Conservation (phyloP, 64 coral and sea anemone species). For the Porites lutea region DNA sequence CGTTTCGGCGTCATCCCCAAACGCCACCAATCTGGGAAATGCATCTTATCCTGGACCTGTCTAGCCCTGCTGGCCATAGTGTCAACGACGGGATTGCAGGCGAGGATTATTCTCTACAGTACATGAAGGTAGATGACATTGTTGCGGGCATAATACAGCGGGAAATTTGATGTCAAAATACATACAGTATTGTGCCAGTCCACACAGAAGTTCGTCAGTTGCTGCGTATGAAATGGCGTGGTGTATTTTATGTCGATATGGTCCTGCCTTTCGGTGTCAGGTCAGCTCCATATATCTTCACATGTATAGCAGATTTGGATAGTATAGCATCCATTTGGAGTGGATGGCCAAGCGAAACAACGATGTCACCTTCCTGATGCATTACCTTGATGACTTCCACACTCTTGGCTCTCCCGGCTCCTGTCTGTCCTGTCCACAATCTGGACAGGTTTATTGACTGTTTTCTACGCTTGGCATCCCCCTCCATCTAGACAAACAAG, state of each 20-base stretch:
- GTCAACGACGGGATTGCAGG: constrained; percentile 55
- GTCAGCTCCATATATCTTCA: constrained; percentile 17
- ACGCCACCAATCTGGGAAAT: constrained; percentile 37
- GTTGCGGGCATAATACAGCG: neutral
- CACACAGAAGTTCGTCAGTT: neutral
- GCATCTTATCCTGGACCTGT: constrained; percentile 65
- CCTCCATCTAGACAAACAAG: constrained; percentile 52
- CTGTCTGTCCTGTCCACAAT: neutral
- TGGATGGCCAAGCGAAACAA: neutral
- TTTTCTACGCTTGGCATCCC: constrained; percentile 23
- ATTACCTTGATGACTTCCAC: constrained; percentile 40
- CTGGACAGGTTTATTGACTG: neutral
- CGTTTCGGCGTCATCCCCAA: constrained; percentile 47
- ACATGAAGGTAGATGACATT: constrained; percentile 28
- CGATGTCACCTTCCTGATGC: constrained; percentile 5
- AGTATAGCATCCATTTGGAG: too few relatives aligned
- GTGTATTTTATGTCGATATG: neutral
- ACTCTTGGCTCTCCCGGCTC: constrained; percentile 6
- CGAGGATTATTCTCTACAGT: neutral
- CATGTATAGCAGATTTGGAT: too few relatives aligned
- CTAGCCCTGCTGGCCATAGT: constrained; percentile 14
- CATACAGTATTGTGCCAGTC: neutral
- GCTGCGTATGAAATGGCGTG: constrained; percentile 30
- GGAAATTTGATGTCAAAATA: constrained; percentile 23
- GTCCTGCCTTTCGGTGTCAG: neutral